phyloP scores from a whole-genome alignment of 1,140 invertebrate species.

The Polypedilum vanderplanki region DNA sequence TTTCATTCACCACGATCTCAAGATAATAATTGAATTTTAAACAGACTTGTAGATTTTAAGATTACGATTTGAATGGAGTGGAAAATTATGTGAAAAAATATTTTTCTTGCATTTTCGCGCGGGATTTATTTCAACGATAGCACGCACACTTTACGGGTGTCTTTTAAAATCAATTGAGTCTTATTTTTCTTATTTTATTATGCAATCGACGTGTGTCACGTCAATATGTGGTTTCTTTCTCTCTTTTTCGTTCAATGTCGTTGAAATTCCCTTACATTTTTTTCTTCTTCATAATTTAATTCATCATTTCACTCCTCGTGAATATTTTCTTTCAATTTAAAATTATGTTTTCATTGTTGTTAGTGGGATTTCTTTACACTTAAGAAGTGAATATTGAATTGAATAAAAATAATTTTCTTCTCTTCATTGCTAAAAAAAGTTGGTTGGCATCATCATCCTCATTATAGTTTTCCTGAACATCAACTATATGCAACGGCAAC shows the following conservation, averaged over 20 bases:
- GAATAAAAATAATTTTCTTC: background rate
- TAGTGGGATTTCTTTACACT: background rate
- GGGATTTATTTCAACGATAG: background rate
- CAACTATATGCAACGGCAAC: background rate
- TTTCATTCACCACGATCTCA: too few species aligned
- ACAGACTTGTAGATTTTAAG: too few species aligned
- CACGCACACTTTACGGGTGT: background rate
- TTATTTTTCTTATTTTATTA: background rate
- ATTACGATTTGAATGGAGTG: background rate
- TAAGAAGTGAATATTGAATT: background rate
- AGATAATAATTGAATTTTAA: too few species aligned
- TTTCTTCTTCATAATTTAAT: too few species aligned
- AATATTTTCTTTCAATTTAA: slow-evolving; percentile 26
- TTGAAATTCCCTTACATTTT: too few species aligned
- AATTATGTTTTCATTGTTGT: slow-evolving; percentile 23
- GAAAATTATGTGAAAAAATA: background rate
- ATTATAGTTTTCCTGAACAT: background rate
- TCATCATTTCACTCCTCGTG: too few species aligned
- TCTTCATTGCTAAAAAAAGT: background rate
- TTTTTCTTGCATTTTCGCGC: background rate
- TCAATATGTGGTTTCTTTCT: background rate
- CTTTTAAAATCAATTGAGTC: slow-evolving; percentile 1
- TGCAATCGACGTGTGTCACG: slow-evolving; percentile 26
- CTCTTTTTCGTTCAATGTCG: background rate
- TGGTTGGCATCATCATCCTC: slow-evolving; percentile 21